Percentiles rank a stretch among this genome's conserved stretches.
phyloP scores from a whole-genome alignment of 2,888 invertebrate genomes.

The Rugalucina vietnamica region DNA sequence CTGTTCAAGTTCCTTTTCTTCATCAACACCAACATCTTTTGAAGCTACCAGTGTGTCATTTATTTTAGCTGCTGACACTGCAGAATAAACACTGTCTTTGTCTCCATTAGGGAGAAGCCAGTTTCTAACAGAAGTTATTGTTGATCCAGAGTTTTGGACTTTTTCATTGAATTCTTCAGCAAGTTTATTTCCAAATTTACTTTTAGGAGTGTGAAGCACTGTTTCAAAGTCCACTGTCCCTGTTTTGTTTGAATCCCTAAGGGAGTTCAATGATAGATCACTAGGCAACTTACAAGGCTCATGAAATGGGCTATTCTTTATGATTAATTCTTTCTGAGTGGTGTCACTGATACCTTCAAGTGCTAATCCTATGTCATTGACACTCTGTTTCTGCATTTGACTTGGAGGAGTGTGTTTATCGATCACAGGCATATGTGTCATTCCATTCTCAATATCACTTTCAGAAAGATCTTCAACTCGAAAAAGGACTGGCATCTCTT shows the following conservation, averaged over 20 bases:
- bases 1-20: neutral
- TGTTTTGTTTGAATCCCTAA: neutral
- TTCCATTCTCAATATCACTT: neutral
- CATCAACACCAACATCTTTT: neutral
- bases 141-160: constrained; percentile 40
- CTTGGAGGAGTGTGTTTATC: neutral
- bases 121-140: constrained; percentile 47
- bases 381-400: neutral
- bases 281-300: neutral
- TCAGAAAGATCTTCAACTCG: neutral
- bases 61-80: neutral
- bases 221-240: neutral
- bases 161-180: constrained; percentile 31
- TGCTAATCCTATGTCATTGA: neutral
- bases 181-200: constrained; percentile 14
- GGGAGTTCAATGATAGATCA: neutral
- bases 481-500: neutral
- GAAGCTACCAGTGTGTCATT: constrained; percentile 38
- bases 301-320: too few species aligned
- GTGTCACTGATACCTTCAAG: neutral
- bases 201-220: constrained; percentile 26
- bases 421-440: neutral
- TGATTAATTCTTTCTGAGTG: too few species aligned
- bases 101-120: constrained; percentile 49
- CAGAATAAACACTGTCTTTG: constrained; percentile 2